phyloP scores from a whole-genome alignment of 2,797 vertebrate genomes.

The Macropodus opercularis region DNA sequence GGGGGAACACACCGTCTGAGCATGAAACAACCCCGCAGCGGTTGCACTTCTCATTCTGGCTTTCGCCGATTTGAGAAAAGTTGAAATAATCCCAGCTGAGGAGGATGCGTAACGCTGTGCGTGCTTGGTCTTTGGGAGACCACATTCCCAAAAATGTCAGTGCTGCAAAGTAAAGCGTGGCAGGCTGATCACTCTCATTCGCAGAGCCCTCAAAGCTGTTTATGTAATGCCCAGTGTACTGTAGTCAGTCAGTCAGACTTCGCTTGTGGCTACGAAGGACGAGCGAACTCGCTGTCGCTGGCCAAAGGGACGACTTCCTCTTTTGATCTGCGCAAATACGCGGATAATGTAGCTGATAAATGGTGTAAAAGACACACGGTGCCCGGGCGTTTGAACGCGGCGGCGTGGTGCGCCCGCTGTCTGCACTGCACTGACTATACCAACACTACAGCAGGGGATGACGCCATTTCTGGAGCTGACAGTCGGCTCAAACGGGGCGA shows the following conservation, averaged over 20 bases:
- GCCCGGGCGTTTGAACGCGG: conserved; percentile 29
- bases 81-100: conserved; percentile 7
- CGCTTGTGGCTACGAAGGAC: conserved; percentile 40
- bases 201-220: conserved; percentile 64
- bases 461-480: conserved; percentile 85
- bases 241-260: conserved; percentile 43
- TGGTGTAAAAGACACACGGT: conserved; percentile 11
- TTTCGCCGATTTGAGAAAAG: conserved; percentile 15
- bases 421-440: conserved; percentile 64
- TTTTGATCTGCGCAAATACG: conserved; percentile 24
- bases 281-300: conserved; percentile 37
- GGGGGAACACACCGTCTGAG: conserved; percentile 5
- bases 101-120: neutral
- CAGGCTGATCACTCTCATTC: conserved; percentile 58
- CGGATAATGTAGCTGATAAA: conserved; percentile 24
- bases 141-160: conserved; percentile 42
- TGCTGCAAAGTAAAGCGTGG: conserved; percentile 63
- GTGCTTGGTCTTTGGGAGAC: conserved; percentile 13
- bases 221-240: conserved; percentile 71
- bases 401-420: conserved; percentile 59
- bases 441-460: conserved; percentile 77
- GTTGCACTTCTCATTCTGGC: neutral
- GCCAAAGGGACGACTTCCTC: conserved; percentile 9
- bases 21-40: neutral
- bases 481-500: conserved; percentile 64